Evolutionary conservation across 2,797 vertebrate species (phyloP).

Genomic region (Gadopsis marmoratus): DNA sequence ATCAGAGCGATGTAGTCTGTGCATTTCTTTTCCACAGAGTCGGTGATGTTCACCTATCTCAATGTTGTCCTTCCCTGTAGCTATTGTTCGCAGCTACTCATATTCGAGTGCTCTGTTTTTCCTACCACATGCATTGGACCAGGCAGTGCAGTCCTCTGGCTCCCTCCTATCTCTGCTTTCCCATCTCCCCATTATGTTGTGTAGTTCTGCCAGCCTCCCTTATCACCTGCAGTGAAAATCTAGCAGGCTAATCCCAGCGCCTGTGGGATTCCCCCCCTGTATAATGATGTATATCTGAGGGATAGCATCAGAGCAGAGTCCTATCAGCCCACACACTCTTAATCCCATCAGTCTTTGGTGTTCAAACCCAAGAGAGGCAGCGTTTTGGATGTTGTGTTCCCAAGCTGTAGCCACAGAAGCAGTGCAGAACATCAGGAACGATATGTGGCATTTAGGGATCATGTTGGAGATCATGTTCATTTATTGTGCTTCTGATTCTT

Average conservation of each 20-base stretch:
- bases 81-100: constrained; percentile 74
- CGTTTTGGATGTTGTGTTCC: constrained; percentile 62
- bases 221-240: constrained; percentile 83
- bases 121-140: constrained; percentile 52
- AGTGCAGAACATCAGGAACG: constrained; percentile 58
- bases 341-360: constrained; percentile 82
- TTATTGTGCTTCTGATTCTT: constrained; percentile 65
- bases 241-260: constrained; percentile 78
- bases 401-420: constrained; percentile 52
- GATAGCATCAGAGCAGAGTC: constrained; percentile 79
- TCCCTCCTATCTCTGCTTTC: constrained; percentile 69
- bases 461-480: constrained; percentile 66
- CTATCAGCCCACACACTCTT: constrained; percentile 80
- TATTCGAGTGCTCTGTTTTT: constrained; percentile 59
- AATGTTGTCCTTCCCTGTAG: constrained; percentile 69
- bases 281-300: constrained; percentile 82
- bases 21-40: constrained; percentile 28
- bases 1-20: constrained; percentile 21
- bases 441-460: constrained; percentile 66
- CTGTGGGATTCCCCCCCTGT: constrained; percentile 77
- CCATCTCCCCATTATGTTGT: constrained; percentile 79
- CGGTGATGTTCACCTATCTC: constrained; percentile 57
- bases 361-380: constrained; percentile 68
- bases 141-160: constrained; percentile 61
- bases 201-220: constrained; percentile 71